Base-by-base conservation (phyloP, 2,797 vertebrate species). In the Oryzias sinensis region DNA sequence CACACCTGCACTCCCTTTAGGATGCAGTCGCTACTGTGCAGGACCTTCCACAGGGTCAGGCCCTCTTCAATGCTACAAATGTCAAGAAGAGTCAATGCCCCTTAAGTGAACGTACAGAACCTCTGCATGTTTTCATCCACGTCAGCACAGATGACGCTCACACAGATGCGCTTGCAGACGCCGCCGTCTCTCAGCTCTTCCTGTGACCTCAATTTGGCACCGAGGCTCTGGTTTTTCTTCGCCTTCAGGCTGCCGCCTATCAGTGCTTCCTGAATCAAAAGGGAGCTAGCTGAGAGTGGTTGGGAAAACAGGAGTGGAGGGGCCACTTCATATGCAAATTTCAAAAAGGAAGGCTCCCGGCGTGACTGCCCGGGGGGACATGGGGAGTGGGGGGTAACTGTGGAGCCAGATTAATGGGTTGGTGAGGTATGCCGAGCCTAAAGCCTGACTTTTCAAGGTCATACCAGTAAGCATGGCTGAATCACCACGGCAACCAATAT, bases 141-240 rank as follows among this genome's bases (percentile, higher is more conserved):
- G 54, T 41, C 55, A 63, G 53, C 51, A 52, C n/a, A 66, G 67
- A 65, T 59, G 53, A 62, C 65, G 25, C 55, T 11, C 7, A 17
- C 62, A 60, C 5, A 61, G 27, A n/a, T 16, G 16, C 50, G 20
- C 41, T 33, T 16, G 37, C 49, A 63, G 58, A 70, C 44, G 55
- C 37, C 2, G 18, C 22, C 17, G 16, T 24, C 43, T 53, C 53
- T 43, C 16, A 42, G 16, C 43, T 18, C 49, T 45, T 29, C 49
- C 8, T 44, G 45, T 76, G 73, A 83, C 77, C 77, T 80, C 46
- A 57, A 67, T 75, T 70, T 81, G 57, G 57, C 75, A 61, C 51
- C 40, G 46, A 27, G 4, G 55, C 73, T 73, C 53, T 37, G 65
- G 65, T 72, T 72, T 81, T 63, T 56, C 68, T 77, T 63, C 24